phyloP scores from a whole-genome alignment of 37 sponge, comb jelly and placozoan genomes.

The Tethya wilhelma region DNA sequence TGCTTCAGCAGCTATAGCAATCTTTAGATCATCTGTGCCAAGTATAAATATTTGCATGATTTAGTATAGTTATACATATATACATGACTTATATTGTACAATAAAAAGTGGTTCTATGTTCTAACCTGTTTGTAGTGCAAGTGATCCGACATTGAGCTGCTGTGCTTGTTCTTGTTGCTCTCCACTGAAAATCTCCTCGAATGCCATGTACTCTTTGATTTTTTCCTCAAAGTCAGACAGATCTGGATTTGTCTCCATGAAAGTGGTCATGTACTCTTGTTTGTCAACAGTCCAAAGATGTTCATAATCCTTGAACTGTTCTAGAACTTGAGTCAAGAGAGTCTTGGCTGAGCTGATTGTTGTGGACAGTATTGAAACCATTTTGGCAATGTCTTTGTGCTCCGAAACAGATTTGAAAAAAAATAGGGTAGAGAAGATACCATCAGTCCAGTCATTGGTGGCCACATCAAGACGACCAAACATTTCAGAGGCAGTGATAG shows the following conservation, averaged over 20 bases:
- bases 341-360: conserved; percentile 88
- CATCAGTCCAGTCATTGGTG: conserved; percentile 99
- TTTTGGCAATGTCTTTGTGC: conserved; percentile 94
- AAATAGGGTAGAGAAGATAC: conserved; percentile 98
- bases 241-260: conserved; percentile 75
- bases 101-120: background rate
- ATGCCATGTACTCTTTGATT: conserved; percentile 52
- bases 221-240: conserved; percentile 91
- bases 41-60: conserved; percentile 5
- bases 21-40: conserved; percentile 74
- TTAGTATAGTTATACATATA: background rate
- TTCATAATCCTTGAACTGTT: conserved; percentile 83
- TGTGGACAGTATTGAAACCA: conserved; percentile 79
- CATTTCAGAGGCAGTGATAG: conserved; percentile 98
- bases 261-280: conserved; percentile 66
- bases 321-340: conserved; percentile 71
- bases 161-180: conserved; percentile 50
- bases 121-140: conserved; percentile 70
- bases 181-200: conserved; percentile 61
- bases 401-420: conserved; percentile 71
- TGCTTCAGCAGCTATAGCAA: conserved; percentile 88
- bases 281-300: conserved; percentile 88
- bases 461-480: conserved; percentile 99
- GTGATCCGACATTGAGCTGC: conserved; percentile 58
- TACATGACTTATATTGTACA: background rate